These are phyloP conservation scores for Epinotia bilunana DNA, from an alignment of 2,888 invertebrate species.

Conservation along the genomic window DNA sequence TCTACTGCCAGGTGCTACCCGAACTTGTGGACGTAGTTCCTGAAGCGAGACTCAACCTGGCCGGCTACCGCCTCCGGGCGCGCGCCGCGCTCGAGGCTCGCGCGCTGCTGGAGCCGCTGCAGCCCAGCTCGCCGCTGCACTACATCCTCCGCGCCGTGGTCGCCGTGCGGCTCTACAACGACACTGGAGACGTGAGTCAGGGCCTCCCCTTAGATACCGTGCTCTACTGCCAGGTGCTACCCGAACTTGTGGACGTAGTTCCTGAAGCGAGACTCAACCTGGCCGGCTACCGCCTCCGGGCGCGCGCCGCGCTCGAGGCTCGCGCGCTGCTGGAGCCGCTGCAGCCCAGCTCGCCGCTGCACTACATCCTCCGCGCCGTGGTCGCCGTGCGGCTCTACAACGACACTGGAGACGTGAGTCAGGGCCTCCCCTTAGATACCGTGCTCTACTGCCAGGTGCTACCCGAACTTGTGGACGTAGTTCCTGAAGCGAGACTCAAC, in stretches of 20 bases:
- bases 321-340: constrained; percentile 94
- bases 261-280: too few relatives aligned
- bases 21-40: too few relatives aligned
- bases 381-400: constrained; percentile 97
- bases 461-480: too few relatives aligned
- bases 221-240: too few relatives aligned
- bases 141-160: constrained; percentile 98
- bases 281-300: constrained; percentile 96
- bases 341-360: constrained; percentile 96
- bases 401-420: constrained; percentile 81
- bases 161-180: constrained; percentile 96
- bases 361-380: constrained; percentile 98
- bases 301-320: constrained; percentile 95
- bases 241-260: too few relatives aligned
- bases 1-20: too few relatives aligned
- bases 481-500: constrained; percentile 96
- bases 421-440: too few relatives aligned
- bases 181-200: constrained; percentile 73
- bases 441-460: too few relatives aligned
- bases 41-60: constrained; percentile 97
- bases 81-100: constrained; percentile 95
- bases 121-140: constrained; percentile 97
- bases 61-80: constrained; percentile 96
- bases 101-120: constrained; percentile 94
- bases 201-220: constrained; percentile 66